Evolutionary conservation across 2,888 invertebrate species (phyloP), one percentile per base, ranked within the genome.

Genomic region (Chrysolina americana): DNA sequence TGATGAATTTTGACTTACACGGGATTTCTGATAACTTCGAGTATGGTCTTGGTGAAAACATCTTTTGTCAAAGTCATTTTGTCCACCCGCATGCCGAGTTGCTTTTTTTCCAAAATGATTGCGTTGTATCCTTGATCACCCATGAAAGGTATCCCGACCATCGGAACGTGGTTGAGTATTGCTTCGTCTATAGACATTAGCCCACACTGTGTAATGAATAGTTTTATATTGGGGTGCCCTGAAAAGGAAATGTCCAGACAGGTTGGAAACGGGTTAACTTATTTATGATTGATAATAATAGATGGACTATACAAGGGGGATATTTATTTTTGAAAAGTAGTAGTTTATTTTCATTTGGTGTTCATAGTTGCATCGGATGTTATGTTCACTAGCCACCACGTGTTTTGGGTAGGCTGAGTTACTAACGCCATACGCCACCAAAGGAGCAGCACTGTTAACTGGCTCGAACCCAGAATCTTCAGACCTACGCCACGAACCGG

Each of bases 131-230:
- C 71, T 72, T 84, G 84, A 68, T 88, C 88, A 0, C 82, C 85
- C 2, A 86, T 74, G 81, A 88, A 85, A 6, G 88, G 88, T 23
- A 88, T 77, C 41, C 85, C 88, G 2, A 89, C 81, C 2, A 88
- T 71, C 3, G 89, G 88, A 2, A 88, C 86, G 23, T 85, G 86
- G 10, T 85, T 86, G 41, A 79, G 81, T 9, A 88, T 84, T 2
- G 88, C 85, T 70, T 89, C 88, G 2, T 87, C 87, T 1, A 86
- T 85, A 0, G 88, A 88, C 62, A 88, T 87, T 2, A 87, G 75
- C 6, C 88, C 79, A 23, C 79, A 76, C 59, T 79, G 79, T 9
- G 77, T 79, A 10, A 78, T 77, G 62, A 78, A 78, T 5, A 78
- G 59, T 56, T 72, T 69, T 11, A 76, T 36, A 41, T 78, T 78